phyloP scores from a whole-genome alignment of 1,140 invertebrate genomes.

The Drosophila aff. region DNA sequence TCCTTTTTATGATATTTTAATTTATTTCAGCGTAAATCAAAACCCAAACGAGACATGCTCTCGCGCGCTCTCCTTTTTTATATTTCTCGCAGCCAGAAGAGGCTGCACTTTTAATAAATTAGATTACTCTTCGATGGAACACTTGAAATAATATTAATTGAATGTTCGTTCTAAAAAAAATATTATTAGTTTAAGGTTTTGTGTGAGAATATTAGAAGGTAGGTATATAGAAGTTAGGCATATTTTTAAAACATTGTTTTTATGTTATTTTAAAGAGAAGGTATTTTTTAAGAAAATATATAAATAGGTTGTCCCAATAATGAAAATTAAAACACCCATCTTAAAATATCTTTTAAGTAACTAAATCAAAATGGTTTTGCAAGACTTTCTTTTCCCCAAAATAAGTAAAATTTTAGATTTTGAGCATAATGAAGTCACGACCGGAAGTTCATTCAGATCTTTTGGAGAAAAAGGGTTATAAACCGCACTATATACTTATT shows the following conservation, averaged over 20 bases:
- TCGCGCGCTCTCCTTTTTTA: slow-evolving; percentile 21
- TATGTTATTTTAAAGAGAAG: no score
- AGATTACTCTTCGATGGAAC: slow-evolving; percentile 64
- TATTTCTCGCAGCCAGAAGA: slow-evolving; percentile 30
- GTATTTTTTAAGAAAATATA: no score
- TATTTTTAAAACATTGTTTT: background rate
- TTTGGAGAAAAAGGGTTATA: no score
- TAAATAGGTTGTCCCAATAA: no score
- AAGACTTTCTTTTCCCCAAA: background rate
- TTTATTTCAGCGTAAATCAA: slow-evolving; percentile 85
- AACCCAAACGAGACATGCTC: slow-evolving; percentile 73
- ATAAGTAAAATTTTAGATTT: no score
- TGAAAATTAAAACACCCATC: no score
- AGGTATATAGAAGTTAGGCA: background rate
- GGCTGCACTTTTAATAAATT: slow-evolving; percentile 83
- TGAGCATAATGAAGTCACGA: no score
- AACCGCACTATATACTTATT: no score
- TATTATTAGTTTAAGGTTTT: background rate
- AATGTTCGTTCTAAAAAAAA: no score
- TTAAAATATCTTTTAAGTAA: no score
- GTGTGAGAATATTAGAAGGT: no score
- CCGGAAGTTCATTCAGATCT: background rate
- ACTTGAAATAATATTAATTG: slow-evolving; percentile 13
- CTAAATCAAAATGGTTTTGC: background rate
- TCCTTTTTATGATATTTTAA: slow-evolving; percentile 85